These are phyloP conservation scores for Brachyistius frenatus DNA, from an alignment of 2,113 vertebrate species.

Conservation along the genomic window DNA sequence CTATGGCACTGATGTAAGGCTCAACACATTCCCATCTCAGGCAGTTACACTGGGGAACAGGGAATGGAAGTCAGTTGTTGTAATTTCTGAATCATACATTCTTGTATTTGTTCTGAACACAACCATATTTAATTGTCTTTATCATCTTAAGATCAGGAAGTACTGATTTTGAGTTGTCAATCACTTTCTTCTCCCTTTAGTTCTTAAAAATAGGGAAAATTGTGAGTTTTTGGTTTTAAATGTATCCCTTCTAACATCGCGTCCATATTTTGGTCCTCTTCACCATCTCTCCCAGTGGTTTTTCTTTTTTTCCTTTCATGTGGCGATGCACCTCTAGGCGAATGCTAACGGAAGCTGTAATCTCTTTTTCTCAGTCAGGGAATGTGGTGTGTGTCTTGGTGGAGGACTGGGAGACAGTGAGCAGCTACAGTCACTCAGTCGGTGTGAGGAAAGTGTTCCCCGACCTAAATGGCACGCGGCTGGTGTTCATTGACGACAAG, in stretches of 20 bases:
- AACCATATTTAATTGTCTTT: no score
- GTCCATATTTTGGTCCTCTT: no score
- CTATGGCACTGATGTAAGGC: constrained; percentile 95
- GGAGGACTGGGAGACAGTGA: constrained; percentile 95
- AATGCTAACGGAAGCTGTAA: not conserved
- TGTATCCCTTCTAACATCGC: no score
- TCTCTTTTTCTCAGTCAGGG: constrained; percentile 84
- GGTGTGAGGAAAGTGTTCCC: constrained; percentile 94
- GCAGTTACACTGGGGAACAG: not conserved
- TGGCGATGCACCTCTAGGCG: not conserved
- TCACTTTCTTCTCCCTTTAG: rapidly evolving
- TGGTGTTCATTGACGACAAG: constrained; percentile 96
- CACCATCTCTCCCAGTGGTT: no score
- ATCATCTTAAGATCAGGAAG: not conserved
- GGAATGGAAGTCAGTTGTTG: no score
- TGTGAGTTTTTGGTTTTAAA: no score
- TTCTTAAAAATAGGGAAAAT: not conserved
- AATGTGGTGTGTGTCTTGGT: constrained; percentile 91
- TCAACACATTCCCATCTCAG: not conserved
- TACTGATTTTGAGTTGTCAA: not conserved
- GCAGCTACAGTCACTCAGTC: constrained; percentile 91
- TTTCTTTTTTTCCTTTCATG: not conserved
- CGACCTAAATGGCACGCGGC: constrained; percentile 90
- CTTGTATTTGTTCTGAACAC: no score
- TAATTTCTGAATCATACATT: no score